Conservation (phyloP, 2,113 vertebrate species). For the Tupaia chinensis region DNA sequence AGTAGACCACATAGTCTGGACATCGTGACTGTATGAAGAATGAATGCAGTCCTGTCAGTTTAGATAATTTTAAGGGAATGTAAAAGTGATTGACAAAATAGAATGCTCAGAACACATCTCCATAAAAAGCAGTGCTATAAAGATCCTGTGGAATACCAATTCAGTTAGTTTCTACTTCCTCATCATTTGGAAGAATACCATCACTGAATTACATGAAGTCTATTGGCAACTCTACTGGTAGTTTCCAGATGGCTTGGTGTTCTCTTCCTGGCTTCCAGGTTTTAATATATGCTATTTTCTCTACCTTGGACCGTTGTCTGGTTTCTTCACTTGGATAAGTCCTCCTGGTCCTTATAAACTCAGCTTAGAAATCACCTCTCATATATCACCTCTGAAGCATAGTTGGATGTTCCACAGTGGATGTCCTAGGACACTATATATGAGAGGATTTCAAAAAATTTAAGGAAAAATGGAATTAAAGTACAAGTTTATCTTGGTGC, state of each 20-base stretch:
- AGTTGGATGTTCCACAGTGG: neutral
- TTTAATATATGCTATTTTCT: neutral
- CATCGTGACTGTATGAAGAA: neutral
- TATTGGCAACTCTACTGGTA: neutral
- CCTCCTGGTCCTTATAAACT: neutral
- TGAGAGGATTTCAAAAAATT: no score
- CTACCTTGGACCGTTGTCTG: neutral
- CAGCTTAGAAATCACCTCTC: no score
- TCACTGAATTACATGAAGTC: neutral
- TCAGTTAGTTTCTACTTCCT: no score
- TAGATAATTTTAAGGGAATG: neutral
- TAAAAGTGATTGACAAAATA: neutral
- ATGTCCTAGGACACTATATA: neutral
- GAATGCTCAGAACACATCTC: neutral
- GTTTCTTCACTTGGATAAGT: neutral
- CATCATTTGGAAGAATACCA: neutral
- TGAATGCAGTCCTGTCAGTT: neutral
- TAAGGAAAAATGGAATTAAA: no score
- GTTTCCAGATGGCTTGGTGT: neutral
- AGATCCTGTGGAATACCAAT: neutral
- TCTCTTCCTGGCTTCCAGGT: neutral
- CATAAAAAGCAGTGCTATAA: neutral
- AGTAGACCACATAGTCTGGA: neutral
- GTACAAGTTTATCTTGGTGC: no score
- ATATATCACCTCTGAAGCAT: neutral